phyloP scores from a whole-genome alignment of 2,888 invertebrate genomes.

The Chydorus sphaericus region DNA sequence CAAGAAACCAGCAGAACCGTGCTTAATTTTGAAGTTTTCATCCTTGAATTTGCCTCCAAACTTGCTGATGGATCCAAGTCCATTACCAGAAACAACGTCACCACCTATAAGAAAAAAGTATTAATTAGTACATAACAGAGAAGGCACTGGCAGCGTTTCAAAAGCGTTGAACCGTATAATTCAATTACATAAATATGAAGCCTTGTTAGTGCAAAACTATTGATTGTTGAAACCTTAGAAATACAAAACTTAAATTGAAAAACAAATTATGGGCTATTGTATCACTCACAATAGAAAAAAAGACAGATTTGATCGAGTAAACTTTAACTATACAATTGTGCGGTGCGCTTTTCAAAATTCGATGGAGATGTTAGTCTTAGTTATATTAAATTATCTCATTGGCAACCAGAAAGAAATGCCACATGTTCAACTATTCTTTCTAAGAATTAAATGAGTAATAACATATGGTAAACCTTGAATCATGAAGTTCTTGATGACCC shows the following conservation, averaged over 20 bases:
- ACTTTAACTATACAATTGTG: no score
- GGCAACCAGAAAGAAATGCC: neutral
- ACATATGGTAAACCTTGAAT: slow-evolving; percentile 54
- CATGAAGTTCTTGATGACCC: slow-evolving; percentile 78
- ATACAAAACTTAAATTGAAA: neutral
- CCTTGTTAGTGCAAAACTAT: neutral
- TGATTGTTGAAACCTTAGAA: slow-evolving; percentile 2
- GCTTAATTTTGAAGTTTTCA: slow-evolving; percentile 68
- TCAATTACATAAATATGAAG: no score
- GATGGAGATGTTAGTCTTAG: no score
- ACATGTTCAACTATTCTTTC: neutral
- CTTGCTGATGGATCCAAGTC: slow-evolving; percentile 69
- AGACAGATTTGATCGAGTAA: no score
- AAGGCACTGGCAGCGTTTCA: no score
- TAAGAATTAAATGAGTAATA: slow-evolving; percentile 16
- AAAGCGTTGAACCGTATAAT: no score
- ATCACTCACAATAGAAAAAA: no score
- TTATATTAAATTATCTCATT: neutral
- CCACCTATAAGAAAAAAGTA: slow-evolving; percentile 44
- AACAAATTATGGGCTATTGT: no score
- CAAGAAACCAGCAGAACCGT: slow-evolving; percentile 66
- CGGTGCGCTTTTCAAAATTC: no score
- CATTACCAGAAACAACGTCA: slow-evolving; percentile 66
- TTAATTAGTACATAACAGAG: slow-evolving; percentile 5
- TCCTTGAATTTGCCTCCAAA: slow-evolving; percentile 74